Evolutionary conservation across 2,888 invertebrate genomes (phyloP), one percentile per base, ranked within the genome.

Genomic region (Neocrepidodera transversa): DNA sequence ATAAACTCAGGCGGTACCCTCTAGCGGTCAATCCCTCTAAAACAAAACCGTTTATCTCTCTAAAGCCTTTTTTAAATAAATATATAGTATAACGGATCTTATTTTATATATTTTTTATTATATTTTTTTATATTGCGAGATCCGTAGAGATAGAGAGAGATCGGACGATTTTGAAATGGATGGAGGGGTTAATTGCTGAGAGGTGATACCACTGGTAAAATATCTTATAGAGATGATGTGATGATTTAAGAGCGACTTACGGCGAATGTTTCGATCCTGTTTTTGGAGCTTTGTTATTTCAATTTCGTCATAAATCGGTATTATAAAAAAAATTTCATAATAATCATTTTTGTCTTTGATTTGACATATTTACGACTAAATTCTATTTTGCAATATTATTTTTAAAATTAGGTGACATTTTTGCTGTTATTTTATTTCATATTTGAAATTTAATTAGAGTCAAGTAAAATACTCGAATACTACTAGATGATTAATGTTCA

Each of bases 221-320:
- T 59, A 49, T 47, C 35, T 54, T 48, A 66, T 68, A 69, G 71
- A 76, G 74, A 72, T 74, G 72, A 72, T 73, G 70, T 70, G 50
- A 48, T 47, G 51, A 45, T 10, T 23, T 26, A 32, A n/a, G 4
- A 16, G 17, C 38, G 38, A 38, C 17, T 38, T 35, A 28, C 28
- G 10, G 32, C 32, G 32, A 13, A 11, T 13, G 32, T 32, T 13
- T 13, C 11, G 28, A 32, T 2, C 32, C n/a, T n/a, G n/a, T n/a
- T n/a, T n/a, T n/a, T n/a, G n/a, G n/a, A n/a, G n/a, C n/a, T n/a
- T n/a, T n/a, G n/a, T n/a, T n/a, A n/a, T n/a, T n/a, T n/a, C n/a
- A n/a, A n/a, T n/a, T n/a, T n/a, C n/a, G n/a, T n/a, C n/a, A n/a
- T n/a, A n/a, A n/a, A n/a, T n/a, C n/a, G n/a, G n/a, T n/a, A n/a